Base-by-base conservation (phyloP, 2,888 invertebrate species). In the Cybosia mesomella region DNA sequence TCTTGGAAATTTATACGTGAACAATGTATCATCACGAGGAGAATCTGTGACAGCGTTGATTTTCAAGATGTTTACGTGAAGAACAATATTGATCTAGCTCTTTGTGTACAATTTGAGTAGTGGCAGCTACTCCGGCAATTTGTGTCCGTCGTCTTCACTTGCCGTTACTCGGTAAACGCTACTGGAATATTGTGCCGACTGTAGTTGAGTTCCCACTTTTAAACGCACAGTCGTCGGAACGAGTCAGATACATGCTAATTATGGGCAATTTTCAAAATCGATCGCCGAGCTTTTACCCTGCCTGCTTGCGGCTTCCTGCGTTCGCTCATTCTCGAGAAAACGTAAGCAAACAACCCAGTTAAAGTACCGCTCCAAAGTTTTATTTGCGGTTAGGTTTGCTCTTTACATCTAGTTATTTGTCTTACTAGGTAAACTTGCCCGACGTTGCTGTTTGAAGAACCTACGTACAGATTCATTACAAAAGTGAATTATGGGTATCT, bases 181-280 rank as follows among this genome's bases (percentile, higher is more conserved):
- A 95, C 95, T 92, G 95, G 92, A 94, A 93, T 94, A 92, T 88
- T 86, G 86, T 89, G 87, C 87, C 90, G 89, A 89, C 92, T 91
- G 92, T 93, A 92, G 92, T 92, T 89, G 90, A 81, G 84, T 87
- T 90, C 89, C 89, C 91, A 89, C 85, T 90, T 90, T 93, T 90
- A 92, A 93, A 92, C 88, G 92, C 86, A 90, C 89, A 90, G 87
- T 91, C 88, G 89, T 89, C 89, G 89, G 85, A 86, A 86, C 90
- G 88, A 92, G 89, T 91, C 90, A 92, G 92, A 93, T 93, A 92
- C 92, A 92, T 89, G 90, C 92, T 95, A 95, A 95, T 95, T 95
- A 92, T 88, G 91, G 92, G 92, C 88, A 94, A 95, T 95, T 95
- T 95, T 94, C 90, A 94, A 93, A 95, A 94, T 91, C 93, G 93